Percentiles rank a stretch among this genome's conserved stretches.
Conservation (phyloP, 2,888 invertebrate species). For the Cephus sareptanus region DNA sequence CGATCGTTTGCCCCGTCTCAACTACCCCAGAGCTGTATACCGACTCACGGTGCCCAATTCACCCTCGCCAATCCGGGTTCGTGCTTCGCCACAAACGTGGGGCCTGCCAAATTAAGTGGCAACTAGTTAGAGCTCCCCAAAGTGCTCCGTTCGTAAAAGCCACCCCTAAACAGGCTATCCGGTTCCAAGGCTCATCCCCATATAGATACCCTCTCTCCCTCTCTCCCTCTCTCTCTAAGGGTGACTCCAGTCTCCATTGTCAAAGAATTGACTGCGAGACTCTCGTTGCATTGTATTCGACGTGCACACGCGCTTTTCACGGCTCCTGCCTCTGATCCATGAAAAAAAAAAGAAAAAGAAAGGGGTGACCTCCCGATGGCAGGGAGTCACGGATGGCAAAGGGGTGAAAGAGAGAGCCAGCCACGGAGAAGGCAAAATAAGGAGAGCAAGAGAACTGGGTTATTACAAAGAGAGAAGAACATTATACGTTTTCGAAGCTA, state of each 20-base stretch:
- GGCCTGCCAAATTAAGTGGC: slow-evolving; percentile 61
- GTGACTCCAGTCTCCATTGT: slow-evolving; percentile 45
- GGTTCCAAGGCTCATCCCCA: slow-evolving; percentile 45
- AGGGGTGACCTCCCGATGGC: not conserved
- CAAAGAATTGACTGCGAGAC: slow-evolving; percentile 54
- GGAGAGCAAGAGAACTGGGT: not conserved
- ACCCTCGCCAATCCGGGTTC: not conserved
- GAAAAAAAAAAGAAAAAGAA: not conserved
- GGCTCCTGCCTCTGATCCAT: not conserved
- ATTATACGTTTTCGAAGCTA: slow-evolving; percentile 40
- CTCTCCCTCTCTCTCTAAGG: slow-evolving; percentile 9
- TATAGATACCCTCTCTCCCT: not conserved
- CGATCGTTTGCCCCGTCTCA: not conserved
- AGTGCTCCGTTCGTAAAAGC: slow-evolving; percentile 16
- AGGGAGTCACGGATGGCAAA: not conserved
- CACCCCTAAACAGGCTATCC: slow-evolving; percentile 53
- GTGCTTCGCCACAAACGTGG: slow-evolving; percentile 18
- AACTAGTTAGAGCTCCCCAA: slow-evolving; percentile 51
- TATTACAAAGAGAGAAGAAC: slow-evolving; percentile 13
- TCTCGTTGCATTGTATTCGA: slow-evolving; percentile 17
- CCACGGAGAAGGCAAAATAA: not conserved
- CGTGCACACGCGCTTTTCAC: slow-evolving; percentile 18
- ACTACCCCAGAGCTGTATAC: not conserved
- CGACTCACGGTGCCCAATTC: not conserved
- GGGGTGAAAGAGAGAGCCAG: not conserved